Base-by-base conservation (phyloP, 2,888 invertebrate genomes). In the Alentia gelatinosa region DNA sequence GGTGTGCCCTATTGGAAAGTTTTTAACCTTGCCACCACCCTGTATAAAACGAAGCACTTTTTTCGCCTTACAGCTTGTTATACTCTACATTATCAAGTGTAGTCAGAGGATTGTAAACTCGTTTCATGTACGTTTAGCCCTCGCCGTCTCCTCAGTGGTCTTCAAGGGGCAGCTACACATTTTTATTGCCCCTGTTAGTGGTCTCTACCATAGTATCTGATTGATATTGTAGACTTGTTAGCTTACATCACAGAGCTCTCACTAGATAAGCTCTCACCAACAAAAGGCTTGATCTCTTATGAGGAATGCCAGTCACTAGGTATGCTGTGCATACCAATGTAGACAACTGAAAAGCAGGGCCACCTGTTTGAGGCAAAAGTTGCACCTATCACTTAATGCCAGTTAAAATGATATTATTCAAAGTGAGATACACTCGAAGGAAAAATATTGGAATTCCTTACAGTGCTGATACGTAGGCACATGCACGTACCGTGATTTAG, bases 31-130 rank as follows among this genome's bases (percentile, higher is more conserved):
- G 37, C 79, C 79, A 79, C 39, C 79, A 79, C 39, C 39, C 79
- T 79, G 79, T 79, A 79, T 79, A 79, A 79, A n/a, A 79, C 39
- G 26, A 37, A 79, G 79, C 79, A 79, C 79, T 39, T 79, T 79
- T 79, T 79, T 35, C 79, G 39, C 79, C 79, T 79, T 79, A 79
- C 79, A 79, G 79, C 79, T 79, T 79, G 39, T 79, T 79, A 56
- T 56, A 79, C 79, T 79, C 79, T 79, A 79, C 79, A 79, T 79
- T 79, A 79, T 39, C 79, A 39, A 79, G 79, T 79, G 68, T 68
- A 68, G 68, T 39, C 79, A 19, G 39, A 79, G 4, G n/a, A 7
- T 35, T 79, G 79, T 79, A 79, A 79, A 79, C 79, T 37, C 39
- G 79, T 37, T 79, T 23, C 79, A 3, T 79, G 39, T 79, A n/a